These are phyloP conservation scores for Seladonia tumulorum DNA, from an alignment of 2,888 invertebrate genomes.

Conservation along the genomic window DNA sequence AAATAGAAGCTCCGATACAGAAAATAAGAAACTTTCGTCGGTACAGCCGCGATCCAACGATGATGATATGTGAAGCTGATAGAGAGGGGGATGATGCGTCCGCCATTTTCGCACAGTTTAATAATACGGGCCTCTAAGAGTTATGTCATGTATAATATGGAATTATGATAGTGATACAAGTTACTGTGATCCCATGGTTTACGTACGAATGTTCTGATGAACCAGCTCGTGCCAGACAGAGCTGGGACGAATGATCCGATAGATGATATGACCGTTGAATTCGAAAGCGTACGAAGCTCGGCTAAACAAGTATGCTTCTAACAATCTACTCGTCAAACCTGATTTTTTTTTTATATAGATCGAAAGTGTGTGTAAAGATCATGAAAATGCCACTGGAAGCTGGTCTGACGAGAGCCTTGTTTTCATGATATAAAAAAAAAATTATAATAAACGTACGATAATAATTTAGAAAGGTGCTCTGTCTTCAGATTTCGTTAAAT, in stretches of 20 bases:
- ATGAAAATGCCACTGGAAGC: too few relatives aligned
- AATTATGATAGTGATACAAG: constrained; percentile 17
- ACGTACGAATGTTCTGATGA: too few relatives aligned
- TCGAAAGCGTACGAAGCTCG: neutral
- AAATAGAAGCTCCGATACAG: neutral
- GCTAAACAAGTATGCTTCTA: neutral
- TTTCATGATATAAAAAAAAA: too few relatives aligned
- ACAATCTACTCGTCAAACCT: neutral
- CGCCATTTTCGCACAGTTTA: constrained; percentile 33
- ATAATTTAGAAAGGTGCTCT: too few relatives aligned
- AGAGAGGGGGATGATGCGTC: constrained; percentile 17
- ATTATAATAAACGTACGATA: too few relatives aligned
- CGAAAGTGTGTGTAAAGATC: too few relatives aligned
- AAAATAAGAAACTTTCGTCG: neutral
- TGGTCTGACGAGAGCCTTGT: too few relatives aligned
- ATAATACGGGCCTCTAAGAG: neutral
- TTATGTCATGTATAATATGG: neutral
- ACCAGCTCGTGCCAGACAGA: neutral
- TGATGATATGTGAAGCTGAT: constrained; percentile 49
- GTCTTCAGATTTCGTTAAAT: too few relatives aligned
- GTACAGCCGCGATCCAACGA: neutral
- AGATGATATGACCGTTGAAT: neutral
- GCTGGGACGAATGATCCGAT: neutral
- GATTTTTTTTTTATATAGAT: too few relatives aligned
- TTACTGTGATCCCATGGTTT: constrained; percentile 27